Evolutionary conservation across 2,113 vertebrate species (phyloP).

Genomic region (Spermophilus dauricus): DNA sequence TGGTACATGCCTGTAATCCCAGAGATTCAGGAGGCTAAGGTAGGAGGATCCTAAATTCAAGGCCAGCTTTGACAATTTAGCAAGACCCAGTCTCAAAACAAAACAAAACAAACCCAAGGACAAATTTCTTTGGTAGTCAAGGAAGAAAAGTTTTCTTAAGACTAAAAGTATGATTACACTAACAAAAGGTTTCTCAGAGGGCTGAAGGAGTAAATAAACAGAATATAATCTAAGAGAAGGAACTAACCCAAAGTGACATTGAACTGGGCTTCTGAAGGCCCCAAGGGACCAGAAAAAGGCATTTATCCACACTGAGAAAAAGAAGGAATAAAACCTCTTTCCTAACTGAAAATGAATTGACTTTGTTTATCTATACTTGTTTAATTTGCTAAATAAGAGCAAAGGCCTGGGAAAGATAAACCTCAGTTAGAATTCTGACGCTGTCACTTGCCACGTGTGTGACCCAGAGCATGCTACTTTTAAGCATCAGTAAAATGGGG

Average conservation of each 20-base stretch:
- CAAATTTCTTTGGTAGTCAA: neutral
- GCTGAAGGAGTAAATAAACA: neutral
- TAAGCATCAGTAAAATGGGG: neutral
- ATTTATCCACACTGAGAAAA: neutral
- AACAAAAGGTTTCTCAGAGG: neutral
- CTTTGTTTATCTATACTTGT: neutral
- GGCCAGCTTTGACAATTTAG: too few relatives aligned
- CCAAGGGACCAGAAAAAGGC: neutral
- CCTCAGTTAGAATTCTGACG: neutral
- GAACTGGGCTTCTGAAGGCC: neutral
- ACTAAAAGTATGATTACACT: too few relatives aligned
- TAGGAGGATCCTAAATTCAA: too few relatives aligned
- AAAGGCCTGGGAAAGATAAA: neutral
- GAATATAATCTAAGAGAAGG: neutral
- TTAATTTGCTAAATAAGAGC: conserved; percentile 34
- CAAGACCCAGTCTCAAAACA: too few relatives aligned
- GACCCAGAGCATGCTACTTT: neutral
- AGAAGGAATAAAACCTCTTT: neutral
- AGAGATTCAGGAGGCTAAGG: too few relatives aligned
- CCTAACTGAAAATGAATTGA: neutral
- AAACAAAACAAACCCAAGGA: neutral
- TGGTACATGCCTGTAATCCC: too few relatives aligned
- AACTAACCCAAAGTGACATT: neutral
- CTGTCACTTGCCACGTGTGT: neutral
- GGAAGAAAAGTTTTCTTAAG: neutral